A percentile compares a stretch with the other conserved stretches of the same genome.
phyloP scores from a whole-genome alignment of 2,113 vertebrate species.

The Abramis brama region DNA sequence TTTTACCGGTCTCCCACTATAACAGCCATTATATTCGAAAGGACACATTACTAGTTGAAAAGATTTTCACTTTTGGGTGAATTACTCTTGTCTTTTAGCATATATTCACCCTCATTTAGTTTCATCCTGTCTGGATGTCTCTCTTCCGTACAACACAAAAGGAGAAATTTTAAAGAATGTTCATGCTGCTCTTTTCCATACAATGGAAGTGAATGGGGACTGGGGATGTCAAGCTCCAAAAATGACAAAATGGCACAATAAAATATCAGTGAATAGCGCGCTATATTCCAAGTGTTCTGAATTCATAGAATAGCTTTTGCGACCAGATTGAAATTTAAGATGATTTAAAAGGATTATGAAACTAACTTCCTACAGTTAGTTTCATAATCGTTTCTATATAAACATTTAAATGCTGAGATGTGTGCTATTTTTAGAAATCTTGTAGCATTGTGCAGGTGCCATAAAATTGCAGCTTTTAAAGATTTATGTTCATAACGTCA shows the following conservation, averaged over 20 bases:
- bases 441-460: conserved; percentile 6
- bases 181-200: not conserved
- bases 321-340: not conserved
- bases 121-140: not conserved
- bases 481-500: conserved; percentile 26
- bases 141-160: not conserved
- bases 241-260: too few species aligned
- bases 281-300: not conserved
- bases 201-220: not conserved
- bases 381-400: not conserved
- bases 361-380: not conserved
- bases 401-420: not conserved
- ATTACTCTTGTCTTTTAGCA: too few species aligned
- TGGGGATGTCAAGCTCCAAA: too few species aligned
- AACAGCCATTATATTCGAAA: not conserved
- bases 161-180: not conserved
- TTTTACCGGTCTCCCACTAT: not conserved
- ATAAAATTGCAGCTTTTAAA: conserved; percentile 17
- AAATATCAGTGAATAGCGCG: too few species aligned
- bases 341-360: not conserved
- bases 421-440: not conserved
- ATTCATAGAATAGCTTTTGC: not conserved
- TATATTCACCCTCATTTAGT: not conserved
- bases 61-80: not conserved
- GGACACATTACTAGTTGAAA: not conserved